Evolutionary conservation across 2,113 vertebrate genomes (phyloP), one percentile per base, ranked within the genome.

Genomic region (Elanus axillaris): DNA sequence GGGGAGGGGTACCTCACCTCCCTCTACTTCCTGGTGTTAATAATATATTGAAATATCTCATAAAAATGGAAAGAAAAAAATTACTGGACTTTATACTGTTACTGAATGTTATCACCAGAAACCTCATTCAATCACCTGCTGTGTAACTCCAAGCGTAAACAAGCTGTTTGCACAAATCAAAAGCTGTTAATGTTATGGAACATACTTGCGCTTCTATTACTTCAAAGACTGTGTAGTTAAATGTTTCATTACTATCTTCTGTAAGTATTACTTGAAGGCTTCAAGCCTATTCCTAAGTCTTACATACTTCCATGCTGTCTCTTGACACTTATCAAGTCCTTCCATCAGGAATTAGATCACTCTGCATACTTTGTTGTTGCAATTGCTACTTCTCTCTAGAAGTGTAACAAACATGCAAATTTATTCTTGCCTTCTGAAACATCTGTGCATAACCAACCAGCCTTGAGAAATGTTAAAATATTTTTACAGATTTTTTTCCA

Each of bases 111-210:
- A 85, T 48, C 66, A 93, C 40, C 53, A 91, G 62, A 84, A 91
- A 82, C 58, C 40, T 90, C 69, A 64, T 75, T 93, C 80, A 82
- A 60, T 81, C 77, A 78, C 38, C 78, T 60, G 42, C 85, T 90
- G 17, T 53, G 27, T 63, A 94, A 68, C 34, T 78, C n/a, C 16
- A 66, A 80, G 56, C 38, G 68, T 40, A 91, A 90, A 91, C 60
- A 93, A 81, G 80, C 22, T 93, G 76, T 89, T 63, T 81, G 86
- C 66, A 78, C 80, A 95, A 87, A 94, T 78, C 80, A 87, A 81
- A 94, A 87, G 80, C 84, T 78, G 27, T 72, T 95, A 72, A 87
- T 82, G 69, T 63, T 81, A 55, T 78, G 69, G 87, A 94, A 96
- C 73, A 85, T 48, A 32, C 38, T 52, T 81, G 55, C 47, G 67